These are phyloP conservation scores for Pholis gunnellus DNA, from an alignment of 2,113 vertebrate genomes.

Conservation along the genomic window DNA sequence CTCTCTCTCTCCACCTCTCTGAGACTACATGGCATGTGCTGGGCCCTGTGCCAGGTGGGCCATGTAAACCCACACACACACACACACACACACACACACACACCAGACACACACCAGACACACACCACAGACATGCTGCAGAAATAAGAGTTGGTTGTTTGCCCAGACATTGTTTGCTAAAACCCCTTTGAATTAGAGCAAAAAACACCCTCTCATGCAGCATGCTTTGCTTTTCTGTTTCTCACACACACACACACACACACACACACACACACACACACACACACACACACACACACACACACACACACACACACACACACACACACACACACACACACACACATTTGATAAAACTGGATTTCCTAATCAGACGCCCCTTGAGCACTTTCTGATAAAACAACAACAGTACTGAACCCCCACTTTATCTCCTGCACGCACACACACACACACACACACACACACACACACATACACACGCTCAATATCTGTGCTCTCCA, in stretches of 20 bases:
- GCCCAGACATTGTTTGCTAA: slow-evolving; percentile 13
- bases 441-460: slow-evolving; percentile 9
- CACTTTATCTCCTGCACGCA: slow-evolving; percentile 7
- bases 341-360: slow-evolving; percentile 51
- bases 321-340: slow-evolving; percentile 27
- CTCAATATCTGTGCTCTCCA: not conserved
- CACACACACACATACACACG: slow-evolving; percentile 23
- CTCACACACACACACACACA: no score
- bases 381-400: slow-evolving; percentile 33
- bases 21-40: slow-evolving; percentile 11
- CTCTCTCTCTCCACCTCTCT: slow-evolving; percentile 1
- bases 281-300: slow-evolving; percentile 22
- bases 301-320: slow-evolving; percentile 6
- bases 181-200: slow-evolving; percentile 50
- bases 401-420: slow-evolving; percentile 29
- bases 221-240: not conserved
- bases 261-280: not conserved
- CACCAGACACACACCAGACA: slow-evolving; percentile 22
- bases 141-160: not conserved
- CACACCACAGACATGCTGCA: slow-evolving; percentile 2
- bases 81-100: slow-evolving; percentile 30
- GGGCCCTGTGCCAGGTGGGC: slow-evolving; percentile 34
- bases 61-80: slow-evolving; percentile 5
- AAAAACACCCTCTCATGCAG: slow-evolving; percentile 20
- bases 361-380: slow-evolving; percentile 51